phyloP scores from a whole-genome alignment of 2,113 vertebrate species.

The Heterotilapia buettikoferi region DNA sequence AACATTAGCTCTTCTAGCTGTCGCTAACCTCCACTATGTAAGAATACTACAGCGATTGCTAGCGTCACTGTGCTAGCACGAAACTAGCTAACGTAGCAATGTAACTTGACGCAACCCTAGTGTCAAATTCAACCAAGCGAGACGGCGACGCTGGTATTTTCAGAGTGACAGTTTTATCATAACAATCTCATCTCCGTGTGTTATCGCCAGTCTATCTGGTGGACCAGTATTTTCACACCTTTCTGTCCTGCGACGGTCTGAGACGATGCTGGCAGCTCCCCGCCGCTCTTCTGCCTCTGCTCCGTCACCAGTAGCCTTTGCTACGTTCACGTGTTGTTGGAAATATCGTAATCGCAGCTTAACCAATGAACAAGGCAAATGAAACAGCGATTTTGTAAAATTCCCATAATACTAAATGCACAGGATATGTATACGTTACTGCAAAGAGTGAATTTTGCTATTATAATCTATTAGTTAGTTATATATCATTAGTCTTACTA shows the following conservation, averaged over 20 bases:
- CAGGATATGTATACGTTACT: neutral
- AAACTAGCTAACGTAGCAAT: constrained; percentile 40
- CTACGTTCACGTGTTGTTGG: constrained; percentile 20
- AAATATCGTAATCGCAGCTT: neutral
- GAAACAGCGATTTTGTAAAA: neutral
- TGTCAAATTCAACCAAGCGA: neutral
- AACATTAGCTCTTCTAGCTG: constrained; percentile 33
- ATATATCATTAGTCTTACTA: neutral
- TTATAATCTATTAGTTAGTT: neutral
- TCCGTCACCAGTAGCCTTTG: constrained; percentile 34
- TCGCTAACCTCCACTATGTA: constrained; percentile 4
- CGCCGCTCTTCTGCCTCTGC: constrained; percentile 29
- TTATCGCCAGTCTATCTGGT: neutral
- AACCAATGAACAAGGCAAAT: neutral
- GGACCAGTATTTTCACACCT: constrained; percentile 31
- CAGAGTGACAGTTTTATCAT: neutral
- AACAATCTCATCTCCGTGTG: neutral
- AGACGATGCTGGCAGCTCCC: constrained; percentile 50
- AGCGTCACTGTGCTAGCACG: constrained; percentile 32
- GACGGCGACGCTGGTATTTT: neutral
- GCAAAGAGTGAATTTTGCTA: neutral
- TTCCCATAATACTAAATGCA: neutral
- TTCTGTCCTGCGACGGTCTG: constrained; percentile 38
- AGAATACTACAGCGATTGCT: constrained; percentile 12
- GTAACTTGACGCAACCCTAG: neutral